These are phyloP conservation scores for Drosophila albomicans DNA, from an alignment of 1,140 invertebrate genomes.

Conservation along the genomic window DNA sequence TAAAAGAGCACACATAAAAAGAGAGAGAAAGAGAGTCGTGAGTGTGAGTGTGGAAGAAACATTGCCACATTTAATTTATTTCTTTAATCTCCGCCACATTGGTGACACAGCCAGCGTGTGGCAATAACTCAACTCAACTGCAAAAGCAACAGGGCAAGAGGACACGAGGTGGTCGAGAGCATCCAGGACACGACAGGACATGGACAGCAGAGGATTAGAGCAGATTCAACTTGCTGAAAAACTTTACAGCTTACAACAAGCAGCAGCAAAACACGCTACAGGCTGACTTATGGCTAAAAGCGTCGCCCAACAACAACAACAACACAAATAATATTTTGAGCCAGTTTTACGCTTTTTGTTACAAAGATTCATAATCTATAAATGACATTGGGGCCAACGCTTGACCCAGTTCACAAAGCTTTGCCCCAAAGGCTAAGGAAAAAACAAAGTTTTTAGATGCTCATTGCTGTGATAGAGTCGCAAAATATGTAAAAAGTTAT, in stretches of 20 bases:
- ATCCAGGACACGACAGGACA: not conserved
- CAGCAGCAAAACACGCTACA: conserved; percentile 11
- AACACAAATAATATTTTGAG: conserved; percentile 22
- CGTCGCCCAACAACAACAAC: not conserved
- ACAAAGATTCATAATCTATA: conserved; percentile 33
- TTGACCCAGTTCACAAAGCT: conserved; percentile 15
- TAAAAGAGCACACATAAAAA: conserved; percentile 81
- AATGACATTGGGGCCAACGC: conserved; percentile 12
- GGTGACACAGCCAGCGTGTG: conserved; percentile 57
- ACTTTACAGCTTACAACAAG: conserved; percentile 30
- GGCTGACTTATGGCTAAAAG: conserved; percentile 37
- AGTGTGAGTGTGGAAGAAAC: not conserved
- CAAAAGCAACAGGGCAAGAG: conserved; percentile 29
- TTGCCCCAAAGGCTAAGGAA: not conserved
- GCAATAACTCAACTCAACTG: conserved; percentile 72
- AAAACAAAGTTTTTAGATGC: conserved; percentile 1
- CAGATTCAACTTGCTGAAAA: conserved; percentile 31
- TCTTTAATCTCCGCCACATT: conserved; percentile 75
- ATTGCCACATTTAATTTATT: conserved; percentile 72
- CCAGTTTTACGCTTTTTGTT: conserved; percentile 38
- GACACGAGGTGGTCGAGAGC: conserved; percentile 2
- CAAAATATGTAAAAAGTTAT: conserved; percentile 3
- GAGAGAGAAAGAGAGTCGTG: conserved; percentile 3
- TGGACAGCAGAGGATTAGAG: conserved; percentile 15
- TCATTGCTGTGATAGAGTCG: not conserved